Evolutionary conservation across 2,888 invertebrate species (phyloP).

Genomic region (Isoperla grammatica): DNA sequence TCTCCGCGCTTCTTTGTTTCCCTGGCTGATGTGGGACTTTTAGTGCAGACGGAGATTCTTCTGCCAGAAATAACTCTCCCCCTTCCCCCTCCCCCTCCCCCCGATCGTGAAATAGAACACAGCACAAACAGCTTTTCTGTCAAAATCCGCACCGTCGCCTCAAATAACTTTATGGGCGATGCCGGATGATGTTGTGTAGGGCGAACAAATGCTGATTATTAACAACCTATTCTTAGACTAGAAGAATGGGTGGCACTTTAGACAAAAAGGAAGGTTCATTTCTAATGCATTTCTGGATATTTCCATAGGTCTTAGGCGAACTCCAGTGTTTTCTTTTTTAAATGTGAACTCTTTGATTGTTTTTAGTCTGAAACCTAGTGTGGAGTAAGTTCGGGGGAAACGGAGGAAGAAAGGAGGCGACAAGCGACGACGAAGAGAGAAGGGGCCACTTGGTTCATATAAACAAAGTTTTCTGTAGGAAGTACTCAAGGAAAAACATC

Average conservation of each 20-base stretch:
- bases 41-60: background rate
- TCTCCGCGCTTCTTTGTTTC: conserved; percentile 1
- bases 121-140: conserved; percentile 23
- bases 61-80: conserved; percentile 1
- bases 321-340: too few species aligned
- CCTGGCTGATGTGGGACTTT: background rate
- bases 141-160: conserved; percentile 19
- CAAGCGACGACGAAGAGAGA: too few species aligned
- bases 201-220: conserved; percentile 17
- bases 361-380: too few species aligned
- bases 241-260: conserved; percentile 21
- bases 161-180: conserved; percentile 12
- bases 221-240: conserved; percentile 21
- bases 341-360: too few species aligned
- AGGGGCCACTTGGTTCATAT: too few species aligned
- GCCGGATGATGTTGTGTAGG: conserved; percentile 1
- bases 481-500: too few species aligned
- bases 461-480: too few species aligned
- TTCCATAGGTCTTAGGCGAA: too few species aligned
- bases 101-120: conserved; percentile 21
- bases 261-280: background rate
- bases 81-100: conserved; percentile 6
- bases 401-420: too few species aligned
- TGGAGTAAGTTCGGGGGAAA: too few species aligned
- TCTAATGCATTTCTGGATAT: too few species aligned